These are phyloP conservation scores for Halcyon senegalensis DNA, from an alignment of 2,113 vertebrate species.

Conservation along the genomic window DNA sequence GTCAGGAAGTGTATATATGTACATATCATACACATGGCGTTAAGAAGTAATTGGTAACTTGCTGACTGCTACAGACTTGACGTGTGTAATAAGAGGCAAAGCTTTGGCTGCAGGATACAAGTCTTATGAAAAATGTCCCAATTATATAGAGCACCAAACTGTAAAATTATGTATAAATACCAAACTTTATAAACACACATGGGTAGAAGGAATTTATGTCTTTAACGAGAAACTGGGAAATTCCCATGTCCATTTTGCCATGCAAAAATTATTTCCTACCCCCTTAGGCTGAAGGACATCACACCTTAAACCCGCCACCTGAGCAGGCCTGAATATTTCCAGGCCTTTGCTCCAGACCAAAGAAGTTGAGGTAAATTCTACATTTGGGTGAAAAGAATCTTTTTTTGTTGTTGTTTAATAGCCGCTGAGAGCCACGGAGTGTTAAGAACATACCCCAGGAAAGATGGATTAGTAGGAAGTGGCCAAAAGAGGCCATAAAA, in stretches of 20 bases:
- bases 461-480: constrained; percentile 66
- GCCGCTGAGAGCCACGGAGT: constrained; percentile 30
- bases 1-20: background rate
- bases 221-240: background rate
- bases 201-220: background rate
- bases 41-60: background rate
- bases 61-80: background rate
- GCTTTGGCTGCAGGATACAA: background rate
- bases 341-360: background rate
- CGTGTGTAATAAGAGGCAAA: background rate
- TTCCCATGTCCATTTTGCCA: background rate
- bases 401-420: constrained; percentile 65
- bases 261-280: background rate
- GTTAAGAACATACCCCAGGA: constrained; percentile 54
- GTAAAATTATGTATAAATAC: background rate
- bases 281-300: background rate
- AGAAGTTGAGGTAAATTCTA: constrained; percentile 13
- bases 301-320: background rate
- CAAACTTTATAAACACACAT: background rate
- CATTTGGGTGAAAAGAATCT: constrained; percentile 25
- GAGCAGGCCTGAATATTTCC: background rate
- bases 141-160: background rate
- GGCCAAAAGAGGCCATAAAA: constrained; percentile 66
- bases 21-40: rapidly evolving
- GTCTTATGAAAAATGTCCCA: background rate